phyloP scores from a whole-genome alignment of 2,113 vertebrate genomes.

The Condylura cristata region DNA sequence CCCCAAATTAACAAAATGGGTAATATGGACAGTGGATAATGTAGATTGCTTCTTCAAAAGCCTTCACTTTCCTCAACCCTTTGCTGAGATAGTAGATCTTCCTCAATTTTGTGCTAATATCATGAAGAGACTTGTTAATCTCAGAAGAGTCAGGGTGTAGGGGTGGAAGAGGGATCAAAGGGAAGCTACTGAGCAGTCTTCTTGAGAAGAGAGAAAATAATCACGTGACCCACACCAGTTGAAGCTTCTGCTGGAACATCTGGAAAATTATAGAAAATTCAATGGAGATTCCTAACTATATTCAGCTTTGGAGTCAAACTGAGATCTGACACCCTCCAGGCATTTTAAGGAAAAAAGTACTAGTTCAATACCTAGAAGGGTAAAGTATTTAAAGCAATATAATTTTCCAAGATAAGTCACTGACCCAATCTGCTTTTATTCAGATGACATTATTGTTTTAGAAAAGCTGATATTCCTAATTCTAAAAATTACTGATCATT shows the following conservation, averaged over 20 bases:
- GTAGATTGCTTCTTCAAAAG: background rate
- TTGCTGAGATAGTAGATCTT: background rate
- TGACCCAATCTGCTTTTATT: background rate
- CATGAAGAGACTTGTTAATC: background rate
- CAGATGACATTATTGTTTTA: background rate
- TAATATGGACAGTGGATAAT: background rate
- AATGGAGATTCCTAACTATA: background rate
- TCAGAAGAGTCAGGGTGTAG: background rate
- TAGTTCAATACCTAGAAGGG: background rate
- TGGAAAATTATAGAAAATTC: background rate
- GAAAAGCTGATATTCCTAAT: background rate
- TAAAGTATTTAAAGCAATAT: background rate
- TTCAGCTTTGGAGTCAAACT: background rate
- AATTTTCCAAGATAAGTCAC: background rate
- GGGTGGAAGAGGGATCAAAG: background rate
- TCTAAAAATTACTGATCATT: background rate
- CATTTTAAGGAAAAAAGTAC: background rate
- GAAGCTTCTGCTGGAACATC: background rate
- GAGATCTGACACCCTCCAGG: background rate
- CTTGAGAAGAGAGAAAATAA: background rate
- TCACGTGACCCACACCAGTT: background rate
- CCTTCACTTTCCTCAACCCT: fast-evolving
- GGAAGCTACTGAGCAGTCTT: background rate
- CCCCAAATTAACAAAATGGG: background rate
- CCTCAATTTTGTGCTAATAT: background rate